Conservation (phyloP, 1,140 invertebrate species). For the Araneus ventricosus region DNA sequence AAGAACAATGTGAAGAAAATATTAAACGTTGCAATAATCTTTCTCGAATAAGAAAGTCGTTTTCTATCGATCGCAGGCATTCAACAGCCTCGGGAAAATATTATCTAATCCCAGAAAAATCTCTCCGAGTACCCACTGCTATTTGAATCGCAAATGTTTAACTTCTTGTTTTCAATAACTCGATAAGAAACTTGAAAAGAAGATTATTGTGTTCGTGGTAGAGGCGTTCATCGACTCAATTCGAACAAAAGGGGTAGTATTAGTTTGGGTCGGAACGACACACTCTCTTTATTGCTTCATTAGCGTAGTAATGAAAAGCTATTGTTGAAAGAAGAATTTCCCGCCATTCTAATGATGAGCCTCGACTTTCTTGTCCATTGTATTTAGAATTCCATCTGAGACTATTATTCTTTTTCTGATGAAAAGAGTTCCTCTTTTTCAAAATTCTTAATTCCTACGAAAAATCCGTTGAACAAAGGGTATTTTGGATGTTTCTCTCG, state of each 20-base stretch:
- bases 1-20: too few relatives aligned
- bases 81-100: too few relatives aligned
- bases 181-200: not conserved
- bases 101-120: too few relatives aligned
- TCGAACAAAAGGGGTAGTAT: not conserved
- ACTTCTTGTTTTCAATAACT: not conserved
- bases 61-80: too few relatives aligned
- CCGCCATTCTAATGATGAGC: not conserved
- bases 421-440: too few relatives aligned
- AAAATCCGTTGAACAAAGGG: too few relatives aligned
- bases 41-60: too few relatives aligned
- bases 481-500: too few relatives aligned
- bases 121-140: not conserved
- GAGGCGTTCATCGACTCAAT: not conserved
- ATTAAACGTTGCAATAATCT: too few relatives aligned
- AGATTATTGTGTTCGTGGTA: not conserved
- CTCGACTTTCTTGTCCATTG: not conserved
- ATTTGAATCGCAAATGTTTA: not conserved
- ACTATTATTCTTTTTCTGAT: not conserved
- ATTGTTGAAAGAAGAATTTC: constrained; percentile 5
- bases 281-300: not conserved
- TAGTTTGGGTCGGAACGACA: not conserved
- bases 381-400: not conserved
- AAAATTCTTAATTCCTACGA: too few relatives aligned
- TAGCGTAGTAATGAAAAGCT: not conserved